Base-by-base conservation (phyloP, 2,113 vertebrate species). In the Zingel zingel region DNA sequence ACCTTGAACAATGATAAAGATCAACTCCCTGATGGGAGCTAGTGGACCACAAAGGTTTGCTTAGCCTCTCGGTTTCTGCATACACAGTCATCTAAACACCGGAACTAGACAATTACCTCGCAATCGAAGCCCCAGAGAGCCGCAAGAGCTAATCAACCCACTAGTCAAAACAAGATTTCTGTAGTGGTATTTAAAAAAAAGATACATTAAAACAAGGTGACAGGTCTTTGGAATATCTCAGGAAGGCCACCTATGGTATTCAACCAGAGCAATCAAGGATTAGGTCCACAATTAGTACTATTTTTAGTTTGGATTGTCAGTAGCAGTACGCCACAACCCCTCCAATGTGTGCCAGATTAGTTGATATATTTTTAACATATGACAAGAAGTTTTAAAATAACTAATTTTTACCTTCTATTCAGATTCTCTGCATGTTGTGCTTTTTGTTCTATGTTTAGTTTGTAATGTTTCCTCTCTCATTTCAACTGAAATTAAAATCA, bases 1-100 rank as follows among this genome's bases (percentile, higher is more conserved):
- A 70, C 74, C 87, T 87, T 33, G 82, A 82, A 83, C 82, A 84
- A 75, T 85, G 92, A 93, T 92, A 87, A 94, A 67, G 79, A 94
- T 95, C 90, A 86, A 67, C 45, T 82, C 75, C 86, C 86, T 66
- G 51, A 65, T 87, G 88, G 51, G 87, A 89, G 82, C 75, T 70
- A 82, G 86, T 53, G 21, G 84, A 83, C 84, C 79, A 62, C 78
- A 86, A 85, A 76, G 63, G 64, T 93, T 91, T 85, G 63, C 76
- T 85, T 76, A 83, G 81, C 81, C 72, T 82, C 69, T 83, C 59
- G 0, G 50, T 57, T 88, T 91, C 70, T 90, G 88, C 68, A 86
- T 67, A 15, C 77, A 47, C 76, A 87, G 66, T 85, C 87, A 58
- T 80, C 72, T 87, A 86, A 93, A 93, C 82, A 80, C 84, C 62